Conservation (phyloP, 2,113 vertebrate genomes). For the Mastomys coucha region DNA sequence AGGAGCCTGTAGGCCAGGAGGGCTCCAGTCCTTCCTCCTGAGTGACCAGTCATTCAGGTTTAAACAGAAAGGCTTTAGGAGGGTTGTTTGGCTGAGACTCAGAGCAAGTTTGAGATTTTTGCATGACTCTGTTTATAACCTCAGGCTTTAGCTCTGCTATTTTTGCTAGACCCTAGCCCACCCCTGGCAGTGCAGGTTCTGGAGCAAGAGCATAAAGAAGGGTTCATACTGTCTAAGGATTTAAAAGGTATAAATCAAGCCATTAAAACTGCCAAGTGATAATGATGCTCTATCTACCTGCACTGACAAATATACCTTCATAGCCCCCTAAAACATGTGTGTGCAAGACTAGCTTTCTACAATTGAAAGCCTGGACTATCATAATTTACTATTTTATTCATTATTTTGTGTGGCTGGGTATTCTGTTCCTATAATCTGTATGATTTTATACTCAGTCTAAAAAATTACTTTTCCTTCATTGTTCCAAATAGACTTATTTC, state of each 20-base stretch:
- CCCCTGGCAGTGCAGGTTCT: background rate
- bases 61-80: background rate
- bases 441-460: slow-evolving; percentile 15
- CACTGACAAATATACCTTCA: slow-evolving; percentile 20
- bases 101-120: background rate
- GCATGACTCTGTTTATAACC: background rate
- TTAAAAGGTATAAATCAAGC: slow-evolving; percentile 60
- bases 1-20: background rate
- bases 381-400: slow-evolving; percentile 28
- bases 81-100: background rate
- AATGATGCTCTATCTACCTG: slow-evolving; percentile 42
- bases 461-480: slow-evolving; percentile 34
- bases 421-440: slow-evolving; percentile 29
- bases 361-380: slow-evolving; percentile 29
- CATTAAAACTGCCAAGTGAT: background rate
- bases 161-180: background rate
- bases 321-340: background rate
- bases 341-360: slow-evolving; percentile 39
- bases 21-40: background rate
- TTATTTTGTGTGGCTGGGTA: slow-evolving; percentile 22
- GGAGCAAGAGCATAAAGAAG: background rate
- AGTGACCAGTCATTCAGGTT: background rate
- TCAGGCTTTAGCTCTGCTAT: background rate
- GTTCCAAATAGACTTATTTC: slow-evolving; percentile 12
- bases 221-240: background rate